Evolutionary conservation across 2,888 invertebrate genomes (phyloP).

Genomic region (Teleogryllus oceanicus): DNA sequence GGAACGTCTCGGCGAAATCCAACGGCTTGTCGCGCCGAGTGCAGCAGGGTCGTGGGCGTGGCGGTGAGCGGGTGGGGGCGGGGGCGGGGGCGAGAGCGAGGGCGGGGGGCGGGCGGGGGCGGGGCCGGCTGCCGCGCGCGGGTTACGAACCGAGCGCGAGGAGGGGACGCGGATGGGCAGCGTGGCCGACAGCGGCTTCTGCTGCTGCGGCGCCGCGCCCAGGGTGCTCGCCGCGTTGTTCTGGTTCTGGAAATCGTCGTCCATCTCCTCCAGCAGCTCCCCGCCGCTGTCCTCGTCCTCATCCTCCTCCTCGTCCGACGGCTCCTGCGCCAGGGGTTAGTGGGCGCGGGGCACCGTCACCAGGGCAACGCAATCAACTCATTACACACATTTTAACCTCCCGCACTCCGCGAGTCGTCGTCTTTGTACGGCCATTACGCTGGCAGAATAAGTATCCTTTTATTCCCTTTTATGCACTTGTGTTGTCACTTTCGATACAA

Average conservation of each 20-base stretch:
- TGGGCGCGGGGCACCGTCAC: neutral
- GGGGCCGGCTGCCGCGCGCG: neutral
- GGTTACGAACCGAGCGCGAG: conserved; percentile 44
- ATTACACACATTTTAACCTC: too few relatives aligned
- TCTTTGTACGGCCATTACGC: too few relatives aligned
- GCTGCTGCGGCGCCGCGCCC: conserved; percentile 19
- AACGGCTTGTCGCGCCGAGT: too few relatives aligned
- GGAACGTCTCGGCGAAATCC: too few relatives aligned
- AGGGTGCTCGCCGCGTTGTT: conserved; percentile 21
- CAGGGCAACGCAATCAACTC: too few relatives aligned
- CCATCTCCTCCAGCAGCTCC: conserved; percentile 32
- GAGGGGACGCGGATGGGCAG: conserved; percentile 48
- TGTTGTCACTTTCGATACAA: too few relatives aligned
- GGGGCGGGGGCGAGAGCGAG: neutral
- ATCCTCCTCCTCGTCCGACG: conserved; percentile 38
- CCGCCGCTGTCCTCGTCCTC: conserved; percentile 35
- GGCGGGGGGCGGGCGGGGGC: neutral
- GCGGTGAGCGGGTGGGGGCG: too few relatives aligned
- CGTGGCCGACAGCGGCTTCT: conserved; percentile 42
- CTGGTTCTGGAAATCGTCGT: conserved; percentile 32
- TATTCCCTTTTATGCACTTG: too few relatives aligned
- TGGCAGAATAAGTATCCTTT: too few relatives aligned
- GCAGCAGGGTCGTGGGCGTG: too few relatives aligned
- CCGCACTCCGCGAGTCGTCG: too few relatives aligned
- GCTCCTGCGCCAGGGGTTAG: neutral